These are phyloP conservation scores for Bubo bubo DNA, from an alignment of 2,113 vertebrate species.

Conservation along the genomic window DNA sequence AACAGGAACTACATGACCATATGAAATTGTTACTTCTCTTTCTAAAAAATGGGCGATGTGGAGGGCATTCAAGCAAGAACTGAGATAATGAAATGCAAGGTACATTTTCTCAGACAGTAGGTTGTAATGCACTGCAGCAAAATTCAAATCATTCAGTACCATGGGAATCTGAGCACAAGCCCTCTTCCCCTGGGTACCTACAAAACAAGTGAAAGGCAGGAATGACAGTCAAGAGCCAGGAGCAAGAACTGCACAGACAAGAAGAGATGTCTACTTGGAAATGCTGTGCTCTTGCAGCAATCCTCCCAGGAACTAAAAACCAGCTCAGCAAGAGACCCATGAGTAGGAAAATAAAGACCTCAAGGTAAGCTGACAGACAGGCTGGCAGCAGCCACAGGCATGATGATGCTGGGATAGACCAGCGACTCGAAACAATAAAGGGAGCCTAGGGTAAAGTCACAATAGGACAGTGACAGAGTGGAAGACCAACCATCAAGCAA, in stretches of 20 bases:
- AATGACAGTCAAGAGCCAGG: constrained; percentile 38
- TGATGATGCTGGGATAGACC: background rate
- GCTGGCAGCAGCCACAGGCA: background rate
- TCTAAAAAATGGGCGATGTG: background rate
- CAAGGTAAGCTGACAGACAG: background rate
- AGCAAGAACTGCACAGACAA: constrained; percentile 38
- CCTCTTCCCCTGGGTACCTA: constrained; percentile 22
- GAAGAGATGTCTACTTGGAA: constrained; percentile 15
- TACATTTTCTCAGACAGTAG: background rate
- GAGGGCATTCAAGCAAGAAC: background rate
- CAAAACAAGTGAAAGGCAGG: constrained; percentile 4
- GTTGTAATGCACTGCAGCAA: background rate
- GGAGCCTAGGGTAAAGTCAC: background rate
- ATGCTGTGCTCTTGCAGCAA: background rate
- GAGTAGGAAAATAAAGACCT: background rate
- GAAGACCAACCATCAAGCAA: background rate
- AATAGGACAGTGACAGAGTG: accelerated
- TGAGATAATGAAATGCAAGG: background rate
- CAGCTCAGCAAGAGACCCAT: background rate
- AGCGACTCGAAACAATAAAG: background rate
- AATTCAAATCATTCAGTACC: constrained; percentile 26
- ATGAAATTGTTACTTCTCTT: background rate
- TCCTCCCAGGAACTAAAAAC: background rate
- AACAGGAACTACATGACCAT: background rate
- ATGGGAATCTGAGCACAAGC: background rate